phyloP scores from a whole-genome alignment of 2,888 invertebrate genomes.

The Crioceris asparagi region DNA sequence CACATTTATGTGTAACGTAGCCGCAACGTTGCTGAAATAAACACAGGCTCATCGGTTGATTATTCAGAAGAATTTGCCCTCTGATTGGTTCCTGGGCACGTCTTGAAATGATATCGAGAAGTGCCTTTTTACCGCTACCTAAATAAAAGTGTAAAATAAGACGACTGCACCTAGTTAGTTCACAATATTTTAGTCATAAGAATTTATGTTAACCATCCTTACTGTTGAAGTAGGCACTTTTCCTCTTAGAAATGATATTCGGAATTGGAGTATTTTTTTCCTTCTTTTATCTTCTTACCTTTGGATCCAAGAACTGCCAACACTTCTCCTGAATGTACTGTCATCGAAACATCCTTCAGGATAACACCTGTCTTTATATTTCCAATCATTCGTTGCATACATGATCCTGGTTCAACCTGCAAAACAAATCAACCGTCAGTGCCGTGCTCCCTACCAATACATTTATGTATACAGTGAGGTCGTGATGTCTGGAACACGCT shows the following conservation, averaged over 20 bases:
- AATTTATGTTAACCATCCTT: too few relatives aligned
- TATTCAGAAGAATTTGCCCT: conserved; percentile 84
- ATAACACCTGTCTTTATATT: conserved; percentile 76
- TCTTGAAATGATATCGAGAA: conserved; percentile 83
- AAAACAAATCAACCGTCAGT: too few relatives aligned
- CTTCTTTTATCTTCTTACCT: too few relatives aligned
- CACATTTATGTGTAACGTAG: conserved; percentile 78
- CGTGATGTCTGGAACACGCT: too few relatives aligned
- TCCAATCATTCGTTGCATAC: conserved; percentile 62
- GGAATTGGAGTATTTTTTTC: too few relatives aligned
- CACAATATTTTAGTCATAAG: too few relatives aligned
- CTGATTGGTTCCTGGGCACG: conserved; percentile 71
- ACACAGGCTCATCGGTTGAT: conserved; percentile 67
- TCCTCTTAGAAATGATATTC: too few relatives aligned
- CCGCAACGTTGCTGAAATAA: conserved; percentile 80
- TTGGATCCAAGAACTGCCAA: conserved; percentile 88
- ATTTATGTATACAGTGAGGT: too few relatives aligned
- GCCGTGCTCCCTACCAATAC: too few relatives aligned
- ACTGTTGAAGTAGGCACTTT: too few relatives aligned
- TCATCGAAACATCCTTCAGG: conserved; percentile 84
- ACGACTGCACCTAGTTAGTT: too few relatives aligned
- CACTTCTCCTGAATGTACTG: conserved; percentile 86
- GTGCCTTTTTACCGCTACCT: conserved; percentile 91
- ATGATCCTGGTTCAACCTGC: conserved; percentile 71
- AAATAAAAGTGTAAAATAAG: too few relatives aligned